Evolutionary conservation across 1,140 invertebrate species (phyloP).

Genomic region (Harlomillsia oculata): DNA sequence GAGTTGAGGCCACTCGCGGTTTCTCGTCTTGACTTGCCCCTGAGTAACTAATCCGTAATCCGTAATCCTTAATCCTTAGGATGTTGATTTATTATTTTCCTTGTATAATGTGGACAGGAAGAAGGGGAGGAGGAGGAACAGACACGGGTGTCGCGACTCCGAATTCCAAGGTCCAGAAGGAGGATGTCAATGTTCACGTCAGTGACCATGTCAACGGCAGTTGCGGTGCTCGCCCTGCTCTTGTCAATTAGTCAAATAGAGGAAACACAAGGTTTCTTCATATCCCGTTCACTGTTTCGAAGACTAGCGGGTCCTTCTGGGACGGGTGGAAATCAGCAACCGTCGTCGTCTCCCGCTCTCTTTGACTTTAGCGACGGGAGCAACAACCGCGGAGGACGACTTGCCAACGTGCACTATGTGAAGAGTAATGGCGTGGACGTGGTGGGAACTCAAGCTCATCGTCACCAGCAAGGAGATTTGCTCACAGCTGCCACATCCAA

Average conservation of each 20-base stretch:
- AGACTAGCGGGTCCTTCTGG: conserved; percentile 1
- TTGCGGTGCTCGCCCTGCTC: background rate
- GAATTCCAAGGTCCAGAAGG: background rate
- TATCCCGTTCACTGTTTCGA: conserved; percentile 18
- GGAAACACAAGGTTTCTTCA: conserved; percentile 8
- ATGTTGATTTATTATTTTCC: too few relatives aligned
- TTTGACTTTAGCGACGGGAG: background rate
- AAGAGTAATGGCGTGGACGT: background rate
- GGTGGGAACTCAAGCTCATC: too few relatives aligned
- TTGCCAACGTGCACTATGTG: background rate
- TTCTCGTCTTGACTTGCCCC: too few relatives aligned
- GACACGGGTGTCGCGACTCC: background rate
- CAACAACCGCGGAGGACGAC: background rate
- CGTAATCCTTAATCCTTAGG: too few relatives aligned
- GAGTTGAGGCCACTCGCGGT: too few relatives aligned
- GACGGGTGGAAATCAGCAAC: too few relatives aligned
- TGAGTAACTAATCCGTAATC: too few relatives aligned
- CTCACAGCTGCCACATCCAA: background rate
- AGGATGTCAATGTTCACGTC: background rate
- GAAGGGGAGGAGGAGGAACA: background rate
- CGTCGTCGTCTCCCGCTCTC: background rate
- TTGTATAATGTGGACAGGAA: too few relatives aligned
- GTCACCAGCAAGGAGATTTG: background rate
- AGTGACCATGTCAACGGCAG: background rate
- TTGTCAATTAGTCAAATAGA: background rate